phyloP scores from a whole-genome alignment of 2,113 vertebrate species.

The Zootoca vivipara region DNA sequence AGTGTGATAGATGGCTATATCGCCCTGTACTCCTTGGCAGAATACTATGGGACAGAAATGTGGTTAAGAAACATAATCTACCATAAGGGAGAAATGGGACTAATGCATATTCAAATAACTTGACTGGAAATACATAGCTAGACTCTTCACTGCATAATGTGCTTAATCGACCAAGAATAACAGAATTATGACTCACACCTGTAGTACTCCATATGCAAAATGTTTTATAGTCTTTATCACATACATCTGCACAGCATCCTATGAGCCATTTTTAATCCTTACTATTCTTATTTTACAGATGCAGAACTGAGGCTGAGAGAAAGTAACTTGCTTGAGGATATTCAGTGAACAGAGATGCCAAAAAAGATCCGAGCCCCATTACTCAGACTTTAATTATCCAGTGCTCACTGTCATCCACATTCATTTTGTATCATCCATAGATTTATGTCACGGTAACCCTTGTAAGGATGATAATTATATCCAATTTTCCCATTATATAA shows the following conservation, averaged over 20 bases:
- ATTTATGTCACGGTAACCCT: neutral
- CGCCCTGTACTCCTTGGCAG: neutral
- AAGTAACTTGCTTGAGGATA: neutral
- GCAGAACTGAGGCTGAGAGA: neutral
- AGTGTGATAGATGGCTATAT: neutral
- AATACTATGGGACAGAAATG: neutral
- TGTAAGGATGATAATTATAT: neutral
- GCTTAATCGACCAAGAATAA: neutral
- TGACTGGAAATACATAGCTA: neutral
- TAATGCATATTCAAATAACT: neutral
- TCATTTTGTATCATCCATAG: neutral
- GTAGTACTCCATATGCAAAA: neutral
- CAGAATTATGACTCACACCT: neutral
- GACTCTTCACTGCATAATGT: neutral
- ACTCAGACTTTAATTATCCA: slow-evolving; percentile 10
- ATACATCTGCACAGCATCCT: neutral
- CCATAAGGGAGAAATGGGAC: neutral
- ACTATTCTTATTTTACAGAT: neutral
- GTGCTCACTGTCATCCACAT: neutral
- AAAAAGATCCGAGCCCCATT: neutral
- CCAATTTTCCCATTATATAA: slow-evolving; percentile 7
- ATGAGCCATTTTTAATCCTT: neutral
- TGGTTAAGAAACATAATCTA: neutral
- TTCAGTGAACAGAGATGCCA: neutral
- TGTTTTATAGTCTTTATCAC: neutral